Base-by-base conservation (phyloP, 2,888 invertebrate genomes). In the Adela reaumurella region DNA sequence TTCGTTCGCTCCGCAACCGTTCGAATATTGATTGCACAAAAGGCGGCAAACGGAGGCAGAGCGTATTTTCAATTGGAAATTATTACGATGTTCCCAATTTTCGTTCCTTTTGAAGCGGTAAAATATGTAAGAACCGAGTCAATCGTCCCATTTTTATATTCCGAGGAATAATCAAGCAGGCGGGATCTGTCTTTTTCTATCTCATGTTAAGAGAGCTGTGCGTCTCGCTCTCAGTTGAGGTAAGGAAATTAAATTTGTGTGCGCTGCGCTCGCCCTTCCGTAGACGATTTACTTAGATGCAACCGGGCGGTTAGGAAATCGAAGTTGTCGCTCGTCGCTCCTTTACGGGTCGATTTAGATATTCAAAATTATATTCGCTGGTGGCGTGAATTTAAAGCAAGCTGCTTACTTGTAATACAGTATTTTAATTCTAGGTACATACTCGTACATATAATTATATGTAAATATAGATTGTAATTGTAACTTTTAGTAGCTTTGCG, bases 21-120 rank as follows among this genome's bases (percentile, higher is more conserved):
- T 74, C 70, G 77, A 77, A 74, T 79, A 79, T 79, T 79, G 80
- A 80, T 80, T 79, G 78, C 67, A 74, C 79, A 79, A 80, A 80
- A 79, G 78, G 74, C 70, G 71, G 67, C 70, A 53, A 52, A 17
- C 43, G 63, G 62, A 65, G 69, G 66, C 68, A 68, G 70, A 79
- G 78, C 80, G 79, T 80, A 80, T 80, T 80, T 65, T 77, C 76
- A 68, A 79, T 79, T 74, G 71, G 70, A 76, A 77, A 74, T 74
- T 74, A 77, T 79, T 79, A 76, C 59, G 61, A 63, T 67, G 60
- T 65, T 62, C 64, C 61, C 67, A 66, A 70, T 65, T 76, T 35
- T 35, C 35, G 14, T 14, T 8, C 69, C 77, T 76, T 79, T 79
- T 76, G 74, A 77, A 65, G 68, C 66, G 64, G 50, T 65, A 68